phyloP scores from a whole-genome alignment of 2,113 vertebrate species.

The Laticauda laticaudata region DNA sequence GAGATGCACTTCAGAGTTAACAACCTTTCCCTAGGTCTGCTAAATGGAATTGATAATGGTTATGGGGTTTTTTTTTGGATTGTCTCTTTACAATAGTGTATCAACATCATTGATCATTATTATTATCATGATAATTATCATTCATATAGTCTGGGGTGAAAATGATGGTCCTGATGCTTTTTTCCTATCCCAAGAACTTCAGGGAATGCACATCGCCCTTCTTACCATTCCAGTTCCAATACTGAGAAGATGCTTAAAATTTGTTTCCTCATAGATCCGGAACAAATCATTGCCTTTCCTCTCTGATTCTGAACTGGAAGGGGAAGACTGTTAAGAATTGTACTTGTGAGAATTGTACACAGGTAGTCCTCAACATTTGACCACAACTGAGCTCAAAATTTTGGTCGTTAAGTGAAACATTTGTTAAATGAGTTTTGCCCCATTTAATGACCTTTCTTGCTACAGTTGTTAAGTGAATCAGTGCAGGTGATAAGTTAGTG shows the following conservation, averaged over 20 bases:
- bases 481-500: too few relatives aligned
- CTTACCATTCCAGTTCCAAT: neutral
- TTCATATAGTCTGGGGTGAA: neutral
- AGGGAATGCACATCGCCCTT: neutral
- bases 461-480: too few relatives aligned
- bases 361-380: too few relatives aligned
- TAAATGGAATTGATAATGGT: neutral
- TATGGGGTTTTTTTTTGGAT: neutral
- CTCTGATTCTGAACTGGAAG: neutral
- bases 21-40: neutral
- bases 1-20: neutral
- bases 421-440: too few relatives aligned
- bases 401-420: too few relatives aligned
- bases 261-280: neutral
- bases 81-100: neutral
- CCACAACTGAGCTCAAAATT: too few relatives aligned
- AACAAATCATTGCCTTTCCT: neutral
- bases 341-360: neutral
- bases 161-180: neutral
- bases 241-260: neutral
- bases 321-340: neutral
- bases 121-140: neutral
- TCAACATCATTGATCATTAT: neutral
- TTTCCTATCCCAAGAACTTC: neutral
- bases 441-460: too few relatives aligned